phyloP scores from a whole-genome alignment of 92 coral and sea anemone species.

The Parazoanthus atlanticus region DNA sequence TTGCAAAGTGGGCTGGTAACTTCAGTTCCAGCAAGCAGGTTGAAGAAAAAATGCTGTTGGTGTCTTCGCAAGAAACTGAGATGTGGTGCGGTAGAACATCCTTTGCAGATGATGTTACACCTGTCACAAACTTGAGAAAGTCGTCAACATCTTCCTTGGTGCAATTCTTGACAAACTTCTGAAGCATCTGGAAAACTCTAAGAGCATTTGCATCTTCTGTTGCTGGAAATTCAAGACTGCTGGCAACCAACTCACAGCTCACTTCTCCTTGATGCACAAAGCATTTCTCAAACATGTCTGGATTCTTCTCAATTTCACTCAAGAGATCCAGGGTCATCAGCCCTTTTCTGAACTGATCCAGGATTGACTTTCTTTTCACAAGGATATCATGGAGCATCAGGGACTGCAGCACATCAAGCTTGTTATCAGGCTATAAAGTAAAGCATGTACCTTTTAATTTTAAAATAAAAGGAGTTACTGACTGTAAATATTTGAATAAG shows the following conservation, averaged over 20 bases:
- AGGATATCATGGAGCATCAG: constrained; percentile 45
- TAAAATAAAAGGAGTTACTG: constrained; percentile 18
- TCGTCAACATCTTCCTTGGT: constrained; percentile 45
- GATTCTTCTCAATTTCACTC: constrained; percentile 51
- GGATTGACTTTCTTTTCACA: constrained; percentile 44
- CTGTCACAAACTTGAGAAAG: constrained; percentile 53
- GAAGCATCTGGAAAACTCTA: constrained; percentile 45
- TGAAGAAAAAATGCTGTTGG: constrained; percentile 50
- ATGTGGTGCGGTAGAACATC: constrained; percentile 30
- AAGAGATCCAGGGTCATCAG: constrained; percentile 54
- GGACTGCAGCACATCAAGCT: constrained; percentile 14
- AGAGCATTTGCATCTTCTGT: constrained; percentile 35
- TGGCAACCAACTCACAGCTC: constrained; percentile 46
- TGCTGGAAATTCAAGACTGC: constrained; percentile 47
- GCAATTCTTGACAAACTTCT: constrained; percentile 39
- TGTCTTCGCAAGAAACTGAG: constrained; percentile 15
- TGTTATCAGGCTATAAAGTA: constrained; percentile 19
- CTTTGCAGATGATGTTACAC: constrained; percentile 31
- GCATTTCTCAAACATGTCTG: constrained; percentile 54
- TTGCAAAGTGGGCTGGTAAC: constrained; percentile 47
- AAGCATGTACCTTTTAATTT: constrained; percentile 27
- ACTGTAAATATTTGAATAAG: not conserved
- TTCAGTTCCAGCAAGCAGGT: constrained; percentile 53
- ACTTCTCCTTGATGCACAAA: constrained; percentile 51
- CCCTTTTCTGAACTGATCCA: constrained; percentile 67